A percentile compares a stretch with the other conserved stretches of the same genome.
Evolutionary conservation across 2,888 invertebrate species (phyloP).

Genomic region (Muscina levida): DNA sequence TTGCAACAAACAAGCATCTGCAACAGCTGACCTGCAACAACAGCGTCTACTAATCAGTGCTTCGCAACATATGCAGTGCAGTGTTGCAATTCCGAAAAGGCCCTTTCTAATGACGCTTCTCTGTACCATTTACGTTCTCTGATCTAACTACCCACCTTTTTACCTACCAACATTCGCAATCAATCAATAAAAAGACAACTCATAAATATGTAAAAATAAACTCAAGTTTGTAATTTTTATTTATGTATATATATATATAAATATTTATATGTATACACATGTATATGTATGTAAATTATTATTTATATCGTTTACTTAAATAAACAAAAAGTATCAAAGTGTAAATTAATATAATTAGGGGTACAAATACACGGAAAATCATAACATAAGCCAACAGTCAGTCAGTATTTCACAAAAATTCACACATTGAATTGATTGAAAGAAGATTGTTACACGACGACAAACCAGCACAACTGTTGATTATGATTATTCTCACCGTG

Average conservation of each 20-base stretch:
- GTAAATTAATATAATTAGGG: conserved; percentile 38
- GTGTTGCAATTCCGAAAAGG: too few relatives aligned
- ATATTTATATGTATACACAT: conserved; percentile 2
- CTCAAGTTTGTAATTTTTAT: conserved; percentile 22
- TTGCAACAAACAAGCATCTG: too few relatives aligned
- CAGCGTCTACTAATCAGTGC: too few relatives aligned
- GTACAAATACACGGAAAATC: neutral
- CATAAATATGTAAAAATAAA: conserved; percentile 21
- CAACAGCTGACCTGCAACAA: too few relatives aligned
- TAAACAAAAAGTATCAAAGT: conserved; percentile 35
- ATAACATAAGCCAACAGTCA: neutral
- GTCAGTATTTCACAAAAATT: too few relatives aligned
- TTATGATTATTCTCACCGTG: neutral
- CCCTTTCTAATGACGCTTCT: too few relatives aligned
- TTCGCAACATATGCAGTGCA: too few relatives aligned
- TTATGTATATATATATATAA: conserved; percentile 23
- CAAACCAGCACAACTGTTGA: neutral
- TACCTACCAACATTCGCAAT: too few relatives aligned
- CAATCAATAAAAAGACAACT: too few relatives aligned
- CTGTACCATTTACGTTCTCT: too few relatives aligned
- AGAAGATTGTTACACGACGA: neutral
- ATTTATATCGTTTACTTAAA: conserved; percentile 32
- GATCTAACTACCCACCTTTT: too few relatives aligned
- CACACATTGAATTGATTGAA: too few relatives aligned
- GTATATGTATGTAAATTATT: conserved; percentile 2